Evolutionary conservation across 1,140 invertebrate species (phyloP), one percentile per base, ranked within the genome.

Genomic region (Asobara japonica): DNA sequence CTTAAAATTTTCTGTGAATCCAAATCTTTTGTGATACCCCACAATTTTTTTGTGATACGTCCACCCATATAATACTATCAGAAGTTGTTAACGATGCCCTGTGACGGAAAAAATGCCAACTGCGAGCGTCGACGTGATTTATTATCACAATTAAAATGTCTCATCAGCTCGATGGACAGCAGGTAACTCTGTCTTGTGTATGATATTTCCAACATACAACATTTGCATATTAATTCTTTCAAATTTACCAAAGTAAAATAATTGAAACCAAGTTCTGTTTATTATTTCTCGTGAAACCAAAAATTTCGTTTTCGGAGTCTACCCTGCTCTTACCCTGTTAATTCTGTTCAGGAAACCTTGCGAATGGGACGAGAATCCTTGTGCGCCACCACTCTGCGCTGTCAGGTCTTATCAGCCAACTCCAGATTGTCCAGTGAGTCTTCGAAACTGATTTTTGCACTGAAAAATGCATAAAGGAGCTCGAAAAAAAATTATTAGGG

Each of bases 341-440:
- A n/a, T n/a, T n/a, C n/a, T n/a, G n/a, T n/a, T n/a, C 27, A 86
- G 84, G 65, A 87, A 87, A 74, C 83, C 84, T 16, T 86, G 85
- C 56, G 85, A 87, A 65, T 87, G 85, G 85, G 85, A 87, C 38
- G 83, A 85, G 11, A 66, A 75, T 18, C 48, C 76, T n/a, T 75
- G 77, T 69, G 31, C 81, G 51, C 78, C 79, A 22, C 75, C 77
- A 30, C 74, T 76, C 27, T 56, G 51, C 51, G 51, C 18, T 13
- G n/a, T 18, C 18, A 13, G 22, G 25, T 10, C 18, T 22, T 22
- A 56, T 5, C 51, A 13, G 22, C 51, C 22, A 22, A 25, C 20
- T 56, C 51, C 51, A 25, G 20, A 22, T 3, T 56, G 51, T 56
- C 16, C 16, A 10, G 83, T 85, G 62, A 80, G 80, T 80, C 41